Evolutionary conservation across 2,888 invertebrate species (phyloP), one percentile per base, ranked within the genome.

Genomic region (Nomada fabriciana): DNA sequence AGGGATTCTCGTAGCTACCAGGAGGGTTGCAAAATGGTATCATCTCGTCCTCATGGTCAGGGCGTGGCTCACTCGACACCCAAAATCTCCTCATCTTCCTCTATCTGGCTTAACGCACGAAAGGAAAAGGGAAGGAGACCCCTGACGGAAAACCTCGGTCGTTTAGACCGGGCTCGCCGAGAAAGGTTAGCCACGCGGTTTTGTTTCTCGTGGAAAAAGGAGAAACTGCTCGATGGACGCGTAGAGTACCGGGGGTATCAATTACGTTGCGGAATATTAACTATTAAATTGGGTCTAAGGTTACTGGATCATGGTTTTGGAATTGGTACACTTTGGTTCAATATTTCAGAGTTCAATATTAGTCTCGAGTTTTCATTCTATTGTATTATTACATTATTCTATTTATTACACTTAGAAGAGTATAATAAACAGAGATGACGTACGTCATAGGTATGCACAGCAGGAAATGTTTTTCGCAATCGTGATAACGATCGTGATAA

Each of bases 41-140:
- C 89, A 91, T 92, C 91, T 91, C 90, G 86, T 89, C 85, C 89
- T 91, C 90, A 90, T 91, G 86, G 85, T 76, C 82, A 89, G 92
- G 92, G 92, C 91, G 92, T 92, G 92, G 92, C 86, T 78, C 85
- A 25, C 78, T 79, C 61, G 81, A 43, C 64, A 81, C 82, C 88
- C 84, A 80, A 88, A 88, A 89, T 89, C 88, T 88, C 87, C 84
- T 80, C 84, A 76, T 83, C 81, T 79, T 79, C 55, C 71, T 82
- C 82, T 72, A 59, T 75, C 61, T 42, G 43, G 57, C 59, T 76
- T 50, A 55, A 50, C 75, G 52, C 61, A 59, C 82, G 67, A 50
- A 61, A 43, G 53, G 59, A 64, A 20, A 59, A 23, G 50, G 36
- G 55, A 43, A 25, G 18, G 59, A 68, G 79, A 82, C 81, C 83